Evolutionary conservation across 2,888 invertebrate species (phyloP), one percentile per base, ranked within the genome.

Genomic region (Psylliodes chrysocephalus): DNA sequence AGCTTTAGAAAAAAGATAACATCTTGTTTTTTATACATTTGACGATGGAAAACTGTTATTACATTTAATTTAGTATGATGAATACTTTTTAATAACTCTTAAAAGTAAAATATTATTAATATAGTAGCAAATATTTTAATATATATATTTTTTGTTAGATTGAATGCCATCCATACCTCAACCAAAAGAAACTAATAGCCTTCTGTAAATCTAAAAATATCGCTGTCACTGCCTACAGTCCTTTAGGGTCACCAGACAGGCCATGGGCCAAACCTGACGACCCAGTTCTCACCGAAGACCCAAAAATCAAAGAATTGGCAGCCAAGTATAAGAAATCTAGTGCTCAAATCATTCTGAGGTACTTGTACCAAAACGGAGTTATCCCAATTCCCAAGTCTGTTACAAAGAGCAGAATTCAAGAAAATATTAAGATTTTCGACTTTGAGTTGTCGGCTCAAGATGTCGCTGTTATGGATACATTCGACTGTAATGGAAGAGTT

Each of bases 311-410:
- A 68, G 84, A 84, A 5, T 82, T 92, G 18, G 87, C 87, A 3
- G 80, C 85, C 1, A 88, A 89, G 64, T 86, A 90, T 64, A 85
- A 86, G 0, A 92, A 91, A 79, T 86, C 87, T 2, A 83, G 88
- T 1, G 91, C 91, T 0, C 92, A 92, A 80, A 84, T 92, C 33
- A 82, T 91, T 0, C 85, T 92, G 60, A 87, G 89, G 82, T 88
- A 71, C 54, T 78, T 87, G 80, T 74, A 88, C 52, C 91, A 94
- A 73, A 86, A 90, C 49, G 90, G 88, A 5, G 85, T 88, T 67
- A 86, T 91, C 33, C 90, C 91, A 19, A 92, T 94, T 70, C 94
- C 94, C 0, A 94, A 94, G 79, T 92, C 93, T 0, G 91, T 92
- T 14, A 92, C 86, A 0, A 89, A 89, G 69, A 81, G 85, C 0